phyloP scores from a whole-genome alignment of 2,113 vertebrate species.

The Chelonoidis abingdonii region DNA sequence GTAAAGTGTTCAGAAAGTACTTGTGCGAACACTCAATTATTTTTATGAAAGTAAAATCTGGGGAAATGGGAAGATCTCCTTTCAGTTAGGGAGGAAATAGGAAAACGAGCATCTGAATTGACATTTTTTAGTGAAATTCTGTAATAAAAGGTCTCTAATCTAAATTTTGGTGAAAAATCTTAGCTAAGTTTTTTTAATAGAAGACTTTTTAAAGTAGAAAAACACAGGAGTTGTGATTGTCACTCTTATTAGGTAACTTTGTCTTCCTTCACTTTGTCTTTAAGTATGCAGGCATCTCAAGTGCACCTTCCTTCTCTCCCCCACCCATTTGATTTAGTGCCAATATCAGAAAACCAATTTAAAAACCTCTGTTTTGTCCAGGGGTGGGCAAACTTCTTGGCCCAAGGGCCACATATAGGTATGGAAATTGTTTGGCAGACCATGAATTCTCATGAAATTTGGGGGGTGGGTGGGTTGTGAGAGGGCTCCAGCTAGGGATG shows the following conservation, averaged over 20 bases:
- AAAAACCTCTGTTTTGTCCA: not conserved
- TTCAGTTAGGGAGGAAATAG: not conserved
- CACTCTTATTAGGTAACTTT: not conserved
- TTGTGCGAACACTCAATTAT: not conserved
- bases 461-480: too few species aligned
- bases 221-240: not conserved
- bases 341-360: not conserved
- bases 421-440: too few species aligned
- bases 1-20: not conserved
- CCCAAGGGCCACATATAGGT: too few species aligned
- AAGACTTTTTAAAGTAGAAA: not conserved
- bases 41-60: conserved; percentile 26
- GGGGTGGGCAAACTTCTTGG: too few species aligned
- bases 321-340: not conserved
- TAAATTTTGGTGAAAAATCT: not conserved
- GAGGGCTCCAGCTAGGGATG: too few species aligned
- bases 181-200: not conserved
- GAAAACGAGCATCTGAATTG: conserved; percentile 7
- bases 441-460: too few species aligned
- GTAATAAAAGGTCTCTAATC: not conserved
- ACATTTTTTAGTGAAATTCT: not conserved
- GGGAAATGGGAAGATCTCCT: not conserved
- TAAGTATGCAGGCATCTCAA: not conserved
- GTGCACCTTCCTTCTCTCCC: not conserved
- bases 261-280: not conserved